phyloP scores from a whole-genome alignment of 2,113 vertebrate species.

The Myotis brandtii region DNA sequence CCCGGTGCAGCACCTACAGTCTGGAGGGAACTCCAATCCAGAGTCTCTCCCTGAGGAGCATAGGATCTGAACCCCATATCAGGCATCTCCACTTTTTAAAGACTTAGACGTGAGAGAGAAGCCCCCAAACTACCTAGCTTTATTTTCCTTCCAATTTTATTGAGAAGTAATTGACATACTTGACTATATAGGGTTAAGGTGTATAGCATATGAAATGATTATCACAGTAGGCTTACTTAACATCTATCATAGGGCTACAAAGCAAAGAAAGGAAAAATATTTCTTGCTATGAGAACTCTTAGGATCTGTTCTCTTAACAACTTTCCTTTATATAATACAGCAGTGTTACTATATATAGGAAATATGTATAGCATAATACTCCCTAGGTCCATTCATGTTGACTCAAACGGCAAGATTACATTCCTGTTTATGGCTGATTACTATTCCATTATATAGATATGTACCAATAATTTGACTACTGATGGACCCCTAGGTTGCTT shows the following conservation, averaged over 20 bases:
- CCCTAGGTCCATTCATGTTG: neutral
- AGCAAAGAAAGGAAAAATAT: neutral
- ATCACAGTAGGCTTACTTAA: neutral
- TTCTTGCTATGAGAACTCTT: neutral
- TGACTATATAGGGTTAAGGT: neutral
- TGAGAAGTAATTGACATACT: neutral
- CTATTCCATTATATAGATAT: neutral
- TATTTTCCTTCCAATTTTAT: neutral
- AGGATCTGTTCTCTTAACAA: neutral
- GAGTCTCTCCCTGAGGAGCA: neutral
- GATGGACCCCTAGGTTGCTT: neutral
- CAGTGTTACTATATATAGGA: neutral
- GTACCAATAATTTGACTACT: neutral
- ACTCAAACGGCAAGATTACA: neutral
- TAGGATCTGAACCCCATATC: neutral
- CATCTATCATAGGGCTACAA: neutral
- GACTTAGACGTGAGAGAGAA: neutral
- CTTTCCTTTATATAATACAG: neutral
- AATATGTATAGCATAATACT: neutral
- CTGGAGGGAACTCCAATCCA: neutral
- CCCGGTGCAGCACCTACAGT: neutral
- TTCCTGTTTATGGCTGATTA: neutral
- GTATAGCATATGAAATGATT: neutral
- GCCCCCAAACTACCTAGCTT: neutral
- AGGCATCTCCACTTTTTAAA: neutral